Conservation (phyloP, 2,888 invertebrate genomes). For the Phalera bucephala region DNA sequence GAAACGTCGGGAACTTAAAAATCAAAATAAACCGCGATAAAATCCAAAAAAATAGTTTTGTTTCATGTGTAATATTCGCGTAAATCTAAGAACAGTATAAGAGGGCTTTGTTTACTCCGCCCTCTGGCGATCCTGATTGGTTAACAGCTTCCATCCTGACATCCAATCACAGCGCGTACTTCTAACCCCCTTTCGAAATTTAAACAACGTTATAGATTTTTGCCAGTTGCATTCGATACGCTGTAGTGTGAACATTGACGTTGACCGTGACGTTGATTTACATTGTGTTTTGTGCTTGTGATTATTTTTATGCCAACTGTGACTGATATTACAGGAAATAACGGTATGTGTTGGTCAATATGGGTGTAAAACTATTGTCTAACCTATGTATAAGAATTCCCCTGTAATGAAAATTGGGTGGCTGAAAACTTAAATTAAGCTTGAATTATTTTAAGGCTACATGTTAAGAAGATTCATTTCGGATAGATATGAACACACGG, state of each 20-base stretch:
- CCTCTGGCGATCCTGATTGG: constrained; percentile 46
- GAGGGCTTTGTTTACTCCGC: constrained; percentile 24
- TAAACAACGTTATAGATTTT: constrained; percentile 47
- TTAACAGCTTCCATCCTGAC: constrained; percentile 9
- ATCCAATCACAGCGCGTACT: constrained; percentile 49
- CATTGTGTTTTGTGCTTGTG: constrained; percentile 1
- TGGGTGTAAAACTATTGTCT: too few species aligned
- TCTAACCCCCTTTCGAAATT: constrained; percentile 60
- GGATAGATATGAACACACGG: too few species aligned
- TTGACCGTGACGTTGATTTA: constrained; percentile 8
- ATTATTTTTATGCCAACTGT: constrained; percentile 69
- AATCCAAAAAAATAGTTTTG: too few species aligned
- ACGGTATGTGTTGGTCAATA: constrained; percentile 39
- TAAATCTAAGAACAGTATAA: too few species aligned
- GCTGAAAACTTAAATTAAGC: too few species aligned
- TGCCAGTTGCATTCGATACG: constrained; percentile 44
- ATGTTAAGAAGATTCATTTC: too few species aligned
- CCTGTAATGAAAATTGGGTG: too few species aligned
- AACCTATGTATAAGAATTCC: too few species aligned
- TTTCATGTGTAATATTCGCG: too few species aligned
- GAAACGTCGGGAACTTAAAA: too few species aligned
- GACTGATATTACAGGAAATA: constrained; percentile 46
- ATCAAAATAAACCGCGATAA: too few species aligned
- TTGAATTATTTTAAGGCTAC: too few species aligned
- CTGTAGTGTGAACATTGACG: constrained; percentile 22